phyloP scores from a whole-genome alignment of 2,797 vertebrate species.

The Sitta carolinensis region DNA sequence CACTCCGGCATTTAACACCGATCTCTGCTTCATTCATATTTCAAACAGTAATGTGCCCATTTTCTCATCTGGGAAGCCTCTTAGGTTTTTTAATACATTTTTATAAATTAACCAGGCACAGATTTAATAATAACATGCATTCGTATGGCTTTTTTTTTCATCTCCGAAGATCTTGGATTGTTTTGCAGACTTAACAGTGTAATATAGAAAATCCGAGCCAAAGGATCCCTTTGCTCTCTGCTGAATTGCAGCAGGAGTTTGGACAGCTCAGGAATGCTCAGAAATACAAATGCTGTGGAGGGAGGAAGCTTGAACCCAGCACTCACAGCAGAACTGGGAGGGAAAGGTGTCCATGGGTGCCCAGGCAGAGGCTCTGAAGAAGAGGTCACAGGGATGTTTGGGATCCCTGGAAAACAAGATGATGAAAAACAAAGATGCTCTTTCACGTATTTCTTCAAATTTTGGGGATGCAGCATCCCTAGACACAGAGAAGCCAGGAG shows the following conservation, averaged over 20 bases:
- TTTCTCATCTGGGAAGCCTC: conserved; percentile 56
- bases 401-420: background rate
- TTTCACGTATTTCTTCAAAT: fast-evolving
- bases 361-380: background rate
- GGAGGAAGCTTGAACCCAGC: background rate
- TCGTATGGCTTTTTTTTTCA: background rate
- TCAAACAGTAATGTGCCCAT: conserved; percentile 52
- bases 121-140: conserved; percentile 58
- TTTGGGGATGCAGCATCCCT: background rate
- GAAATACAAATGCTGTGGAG: background rate
- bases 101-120: conserved; percentile 64
- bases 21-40: conserved; percentile 59
- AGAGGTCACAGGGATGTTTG: background rate
- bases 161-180: background rate
- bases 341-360: background rate
- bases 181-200: background rate
- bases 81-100: conserved; percentile 42
- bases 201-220: background rate
- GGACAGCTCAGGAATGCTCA: background rate
- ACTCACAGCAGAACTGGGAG: background rate
- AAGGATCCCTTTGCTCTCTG: background rate
- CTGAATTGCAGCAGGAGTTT: background rate
- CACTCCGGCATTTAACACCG: conserved; percentile 33
- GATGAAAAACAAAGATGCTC: background rate
- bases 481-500: background rate